phyloP scores from a whole-genome alignment of 2,797 vertebrate species.

The Smutsia gigantea region DNA sequence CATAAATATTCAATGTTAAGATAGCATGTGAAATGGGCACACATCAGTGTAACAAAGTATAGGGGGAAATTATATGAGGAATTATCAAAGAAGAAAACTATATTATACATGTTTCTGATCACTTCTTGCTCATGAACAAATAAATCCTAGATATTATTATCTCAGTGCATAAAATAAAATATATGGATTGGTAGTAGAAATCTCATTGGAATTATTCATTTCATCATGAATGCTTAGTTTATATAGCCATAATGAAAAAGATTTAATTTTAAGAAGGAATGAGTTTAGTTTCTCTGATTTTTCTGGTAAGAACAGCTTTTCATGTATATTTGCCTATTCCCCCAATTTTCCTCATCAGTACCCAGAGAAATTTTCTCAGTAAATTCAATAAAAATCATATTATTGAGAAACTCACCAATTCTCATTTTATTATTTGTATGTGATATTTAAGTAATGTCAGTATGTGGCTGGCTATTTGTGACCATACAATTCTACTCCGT shows the following conservation, averaged over 20 bases:
- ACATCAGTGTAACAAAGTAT: not conserved
- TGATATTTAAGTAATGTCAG: slow-evolving; percentile 55
- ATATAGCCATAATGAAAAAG: slow-evolving; percentile 64
- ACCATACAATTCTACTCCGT: not conserved
- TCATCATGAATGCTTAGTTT: slow-evolving; percentile 52
- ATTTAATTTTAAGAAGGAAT: slow-evolving; percentile 68
- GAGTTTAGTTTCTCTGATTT: slow-evolving; percentile 57
- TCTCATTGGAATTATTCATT: slow-evolving; percentile 58
- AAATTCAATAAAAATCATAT: slow-evolving; percentile 70
- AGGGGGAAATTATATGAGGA: not conserved
- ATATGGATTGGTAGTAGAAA: slow-evolving; percentile 28
- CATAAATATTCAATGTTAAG: not conserved
- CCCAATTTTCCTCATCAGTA: slow-evolving; percentile 38
- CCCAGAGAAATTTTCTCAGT: slow-evolving; percentile 57
- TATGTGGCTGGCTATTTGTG: slow-evolving; percentile 30
- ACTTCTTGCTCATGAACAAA: slow-evolving; percentile 35
- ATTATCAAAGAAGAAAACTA: not conserved
- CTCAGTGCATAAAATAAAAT: slow-evolving; percentile 1
- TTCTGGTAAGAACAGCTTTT: slow-evolving; percentile 66
- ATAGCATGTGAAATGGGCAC: not conserved
- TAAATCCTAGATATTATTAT: slow-evolving; percentile 22
- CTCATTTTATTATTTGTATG: slow-evolving; percentile 61
- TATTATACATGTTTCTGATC: not conserved
- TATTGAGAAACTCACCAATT: slow-evolving; percentile 37
- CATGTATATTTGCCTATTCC: slow-evolving; percentile 55